A percentile compares a stretch with the other conserved stretches of the same genome.
Evolutionary conservation across 2,113 vertebrate genomes (phyloP).

Genomic region (Hipposideros armiger): DNA sequence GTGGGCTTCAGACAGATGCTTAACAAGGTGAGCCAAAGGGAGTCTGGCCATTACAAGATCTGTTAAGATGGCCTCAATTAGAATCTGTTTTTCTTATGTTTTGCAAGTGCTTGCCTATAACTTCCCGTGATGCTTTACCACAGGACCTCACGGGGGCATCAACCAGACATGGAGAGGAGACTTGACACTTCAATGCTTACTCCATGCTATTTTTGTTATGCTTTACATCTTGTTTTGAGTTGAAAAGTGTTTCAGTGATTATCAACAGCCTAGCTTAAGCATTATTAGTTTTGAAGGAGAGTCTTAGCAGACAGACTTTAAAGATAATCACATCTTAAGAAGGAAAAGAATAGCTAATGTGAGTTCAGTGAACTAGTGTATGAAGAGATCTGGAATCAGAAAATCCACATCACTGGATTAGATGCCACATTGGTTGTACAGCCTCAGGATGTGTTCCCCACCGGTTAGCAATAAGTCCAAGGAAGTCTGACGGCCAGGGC

Average conservation of each 20-base stretch:
- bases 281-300: not conserved
- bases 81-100: slow-evolving; percentile 39
- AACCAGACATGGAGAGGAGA: not conserved
- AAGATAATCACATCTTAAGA: not conserved
- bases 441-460: not conserved
- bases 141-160: not conserved
- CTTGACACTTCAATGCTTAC: slow-evolving; percentile 7
- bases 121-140: slow-evolving; percentile 12
- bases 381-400: not conserved
- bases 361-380: not conserved
- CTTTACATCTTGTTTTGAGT: not conserved
- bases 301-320: not conserved
- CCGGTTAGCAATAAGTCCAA: not conserved
- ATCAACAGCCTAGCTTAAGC: not conserved
- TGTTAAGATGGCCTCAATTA: slow-evolving; percentile 55
- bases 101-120: slow-evolving; percentile 61
- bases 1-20: slow-evolving; percentile 28
- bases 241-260: not conserved
- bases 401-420: not conserved
- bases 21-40: slow-evolving; percentile 74
- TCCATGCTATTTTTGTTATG: not conserved
- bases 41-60: slow-evolving; percentile 25
- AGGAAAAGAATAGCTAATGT: not conserved
- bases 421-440: not conserved
- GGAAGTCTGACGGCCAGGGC: not conserved